Percentiles rank a stretch among this genome's conserved stretches.
phyloP scores from a whole-genome alignment of 2,113 vertebrate genomes.

The Sebastes schlegelii region DNA sequence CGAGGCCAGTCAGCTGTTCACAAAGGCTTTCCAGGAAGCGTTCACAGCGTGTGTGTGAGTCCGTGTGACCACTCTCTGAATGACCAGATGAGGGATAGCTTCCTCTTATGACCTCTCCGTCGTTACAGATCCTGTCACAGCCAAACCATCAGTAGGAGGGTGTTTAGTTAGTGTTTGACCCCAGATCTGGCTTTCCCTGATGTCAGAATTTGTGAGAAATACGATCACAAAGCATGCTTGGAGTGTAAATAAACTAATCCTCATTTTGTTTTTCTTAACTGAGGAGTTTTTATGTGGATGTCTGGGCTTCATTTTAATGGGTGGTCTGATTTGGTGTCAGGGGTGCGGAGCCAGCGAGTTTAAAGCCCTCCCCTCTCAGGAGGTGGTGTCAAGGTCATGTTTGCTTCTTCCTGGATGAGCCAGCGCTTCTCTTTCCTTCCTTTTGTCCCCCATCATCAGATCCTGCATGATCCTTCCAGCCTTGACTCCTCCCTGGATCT shows the following conservation, averaged over 20 bases:
- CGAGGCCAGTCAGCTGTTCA: conserved; percentile 45
- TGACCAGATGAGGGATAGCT: conserved; percentile 55
- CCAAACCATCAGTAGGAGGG: conserved; percentile 17
- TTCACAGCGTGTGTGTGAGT: conserved; percentile 32
- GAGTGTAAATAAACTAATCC: conserved; percentile 35
- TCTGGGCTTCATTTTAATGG: conserved; percentile 37
- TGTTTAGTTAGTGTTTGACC: conserved; percentile 32
- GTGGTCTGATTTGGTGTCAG: conserved; percentile 45
- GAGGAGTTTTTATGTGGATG: neutral
- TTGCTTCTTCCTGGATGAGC: conserved; percentile 57
- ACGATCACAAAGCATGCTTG: conserved; percentile 10
- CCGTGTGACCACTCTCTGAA: conserved; percentile 27
- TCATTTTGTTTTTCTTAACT: conserved; percentile 23
- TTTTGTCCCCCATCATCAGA: conserved; percentile 41
- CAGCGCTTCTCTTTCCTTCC: conserved; percentile 63
- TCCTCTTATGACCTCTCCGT: conserved; percentile 46
- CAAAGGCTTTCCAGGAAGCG: conserved; percentile 47
- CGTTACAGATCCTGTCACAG: conserved; percentile 14
- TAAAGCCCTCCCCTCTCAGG: conserved; percentile 30
- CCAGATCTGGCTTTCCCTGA: neutral
- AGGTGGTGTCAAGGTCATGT: conserved; percentile 58
- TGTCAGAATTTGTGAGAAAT: conserved; percentile 37
- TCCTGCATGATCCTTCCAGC: conserved; percentile 27
- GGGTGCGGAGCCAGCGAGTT: conserved; percentile 25
- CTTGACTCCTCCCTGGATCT: conserved; percentile 42